Conservation (phyloP, 92 coral and sea anemone species). For the Porites divaricata region DNA sequence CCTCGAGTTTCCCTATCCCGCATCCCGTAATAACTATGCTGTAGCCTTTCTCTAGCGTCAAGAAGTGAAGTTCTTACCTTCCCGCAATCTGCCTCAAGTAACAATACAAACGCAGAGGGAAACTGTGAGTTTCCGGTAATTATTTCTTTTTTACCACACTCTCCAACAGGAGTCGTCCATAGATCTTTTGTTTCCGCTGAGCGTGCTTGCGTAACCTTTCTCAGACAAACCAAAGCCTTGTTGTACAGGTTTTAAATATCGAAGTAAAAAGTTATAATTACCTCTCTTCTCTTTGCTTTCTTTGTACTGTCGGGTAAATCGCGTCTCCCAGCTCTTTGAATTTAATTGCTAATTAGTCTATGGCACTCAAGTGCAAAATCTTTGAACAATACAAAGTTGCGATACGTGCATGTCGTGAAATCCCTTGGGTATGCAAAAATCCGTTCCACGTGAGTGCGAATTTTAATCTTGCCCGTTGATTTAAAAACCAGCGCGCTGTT, state of each 20-base stretch:
- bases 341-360: slow-evolving; percentile 5
- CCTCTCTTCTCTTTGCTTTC: not conserved
- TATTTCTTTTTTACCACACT: too few species aligned
- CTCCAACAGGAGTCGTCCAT: too few species aligned
- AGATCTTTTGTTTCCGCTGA: too few species aligned
- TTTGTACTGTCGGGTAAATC: not conserved
- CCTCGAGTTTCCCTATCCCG: too few species aligned
- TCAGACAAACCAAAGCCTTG: not conserved
- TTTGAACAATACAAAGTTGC: slow-evolving; percentile 77
- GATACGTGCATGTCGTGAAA: slow-evolving; percentile 35
- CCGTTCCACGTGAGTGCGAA: slow-evolving; percentile 55
- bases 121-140: too few species aligned
- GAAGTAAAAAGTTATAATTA: not conserved
- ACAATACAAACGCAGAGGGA: too few species aligned
- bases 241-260: not conserved
- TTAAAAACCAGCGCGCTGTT: slow-evolving; percentile 34
- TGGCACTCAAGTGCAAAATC: slow-evolving; percentile 36
- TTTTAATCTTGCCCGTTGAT: slow-evolving; percentile 15
- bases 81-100: too few species aligned
- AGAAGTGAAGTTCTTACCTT: too few species aligned
- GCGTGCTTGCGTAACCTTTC: not conserved
- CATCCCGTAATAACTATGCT: too few species aligned
- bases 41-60: too few species aligned
- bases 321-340: not conserved
- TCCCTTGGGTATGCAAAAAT: slow-evolving; percentile 58